Evolutionary conservation across 2,888 invertebrate genomes (phyloP).

Genomic region (Pimpla rufipes): DNA sequence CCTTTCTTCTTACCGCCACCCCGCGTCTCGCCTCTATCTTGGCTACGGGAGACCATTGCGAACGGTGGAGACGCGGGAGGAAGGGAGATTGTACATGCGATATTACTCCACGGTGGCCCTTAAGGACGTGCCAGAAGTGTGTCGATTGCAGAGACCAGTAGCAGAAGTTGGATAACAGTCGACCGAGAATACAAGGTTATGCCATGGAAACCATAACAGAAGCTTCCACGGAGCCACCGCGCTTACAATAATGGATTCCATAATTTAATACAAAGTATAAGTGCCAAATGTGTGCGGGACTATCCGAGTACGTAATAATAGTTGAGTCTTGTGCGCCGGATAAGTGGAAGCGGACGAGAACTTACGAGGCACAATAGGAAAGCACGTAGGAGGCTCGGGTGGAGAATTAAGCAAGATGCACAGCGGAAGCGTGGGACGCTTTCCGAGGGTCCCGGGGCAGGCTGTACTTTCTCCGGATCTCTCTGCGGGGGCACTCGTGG

Average conservation of each 20-base stretch:
- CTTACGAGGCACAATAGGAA: not conserved
- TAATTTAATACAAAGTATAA: not conserved
- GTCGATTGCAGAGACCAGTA: slow-evolving; percentile 8
- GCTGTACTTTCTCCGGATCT: not conserved
- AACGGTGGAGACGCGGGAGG: not conserved
- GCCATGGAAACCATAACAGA: not conserved
- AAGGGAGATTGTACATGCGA: slow-evolving; percentile 39
- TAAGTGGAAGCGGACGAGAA: slow-evolving; percentile 9
- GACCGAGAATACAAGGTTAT: not conserved
- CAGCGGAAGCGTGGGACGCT: slow-evolving; percentile 1
- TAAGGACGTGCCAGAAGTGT: slow-evolving; percentile 21
- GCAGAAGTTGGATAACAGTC: slow-evolving; percentile 8
- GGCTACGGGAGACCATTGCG: not conserved
- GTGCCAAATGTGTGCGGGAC: not conserved
- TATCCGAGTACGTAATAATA: not conserved
- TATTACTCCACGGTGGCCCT: slow-evolving; percentile 26
- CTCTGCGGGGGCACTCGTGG: slow-evolving; percentile 19
- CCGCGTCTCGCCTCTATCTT: slow-evolving; percentile 24
- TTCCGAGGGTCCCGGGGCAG: not conserved
- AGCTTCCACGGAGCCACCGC: not conserved
- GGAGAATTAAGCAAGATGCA: slow-evolving; percentile 10
- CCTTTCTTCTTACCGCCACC: slow-evolving; percentile 23
- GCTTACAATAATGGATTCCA: slow-evolving; percentile 9
- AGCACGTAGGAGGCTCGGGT: too few species aligned
- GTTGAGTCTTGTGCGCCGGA: not conserved